Percentiles rank a stretch among this genome's conserved stretches.
phyloP scores from a whole-genome alignment of 2,797 vertebrate species.

The Artibeus lituratus region DNA sequence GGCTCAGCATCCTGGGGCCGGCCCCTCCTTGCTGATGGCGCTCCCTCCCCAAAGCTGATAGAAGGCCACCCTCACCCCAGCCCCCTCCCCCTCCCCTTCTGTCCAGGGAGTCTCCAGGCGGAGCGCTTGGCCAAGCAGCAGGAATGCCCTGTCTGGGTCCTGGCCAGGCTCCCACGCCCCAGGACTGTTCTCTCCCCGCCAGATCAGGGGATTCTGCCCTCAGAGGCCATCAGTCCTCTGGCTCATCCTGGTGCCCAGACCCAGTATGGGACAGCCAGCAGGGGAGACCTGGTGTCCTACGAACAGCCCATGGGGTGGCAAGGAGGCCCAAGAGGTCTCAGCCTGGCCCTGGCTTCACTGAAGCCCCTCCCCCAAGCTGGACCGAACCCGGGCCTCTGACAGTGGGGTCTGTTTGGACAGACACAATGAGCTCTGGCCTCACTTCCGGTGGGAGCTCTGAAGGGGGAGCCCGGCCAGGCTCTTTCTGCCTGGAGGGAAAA shows the following conservation, averaged over 20 bases:
- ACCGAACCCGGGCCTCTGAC: constrained; percentile 51
- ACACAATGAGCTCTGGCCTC: constrained; percentile 67
- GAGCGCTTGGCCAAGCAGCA: constrained; percentile 66
- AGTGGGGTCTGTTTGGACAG: constrained; percentile 69
- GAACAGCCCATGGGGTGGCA: neutral
- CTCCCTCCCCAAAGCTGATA: neutral
- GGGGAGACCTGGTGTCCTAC: neutral
- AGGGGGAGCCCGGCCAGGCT: constrained; percentile 42
- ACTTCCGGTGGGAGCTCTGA: constrained; percentile 66
- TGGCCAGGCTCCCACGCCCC: constrained; percentile 47
- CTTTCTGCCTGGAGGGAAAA: constrained; percentile 70
- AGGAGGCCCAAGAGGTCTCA: neutral
- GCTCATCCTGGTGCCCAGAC: neutral
- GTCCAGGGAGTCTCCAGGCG: constrained; percentile 34
- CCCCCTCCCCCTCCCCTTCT: constrained; percentile 20
- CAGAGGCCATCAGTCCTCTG: neutral
- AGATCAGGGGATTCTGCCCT: neutral
- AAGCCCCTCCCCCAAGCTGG: constrained; percentile 51
- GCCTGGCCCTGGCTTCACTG: neutral
- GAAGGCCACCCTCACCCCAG: neutral
- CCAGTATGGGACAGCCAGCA: neutral
- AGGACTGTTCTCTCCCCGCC: neutral
- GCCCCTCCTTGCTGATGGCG: neutral
- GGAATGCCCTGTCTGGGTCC: constrained; percentile 66
- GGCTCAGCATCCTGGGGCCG: neutral